These are phyloP conservation scores for Serilophus lunatus DNA, from an alignment of 2,113 vertebrate species.

Conservation along the genomic window DNA sequence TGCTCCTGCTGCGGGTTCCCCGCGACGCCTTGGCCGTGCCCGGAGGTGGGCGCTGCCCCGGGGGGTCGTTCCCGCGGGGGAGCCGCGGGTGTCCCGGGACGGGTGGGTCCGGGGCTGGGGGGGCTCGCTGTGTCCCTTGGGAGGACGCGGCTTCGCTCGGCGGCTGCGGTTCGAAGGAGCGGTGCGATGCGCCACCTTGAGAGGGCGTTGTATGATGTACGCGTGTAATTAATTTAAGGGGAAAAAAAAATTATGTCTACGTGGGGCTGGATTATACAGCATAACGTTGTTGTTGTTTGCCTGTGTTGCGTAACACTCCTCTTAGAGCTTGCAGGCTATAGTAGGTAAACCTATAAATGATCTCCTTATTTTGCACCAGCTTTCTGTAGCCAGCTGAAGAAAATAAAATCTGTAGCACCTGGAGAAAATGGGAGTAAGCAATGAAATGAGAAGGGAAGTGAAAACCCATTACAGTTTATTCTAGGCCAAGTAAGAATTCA, in stretches of 20 bases:
- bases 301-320: background rate
- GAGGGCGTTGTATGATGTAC: fast-evolving
- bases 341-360: fast-evolving
- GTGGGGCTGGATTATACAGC: fast-evolving
- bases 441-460: background rate
- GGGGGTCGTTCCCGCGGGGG: background rate
- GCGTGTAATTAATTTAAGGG: fast-evolving
- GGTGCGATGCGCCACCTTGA: fast-evolving
- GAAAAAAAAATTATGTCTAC: fast-evolving
- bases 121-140: fast-evolving
- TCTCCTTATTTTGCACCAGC: fast-evolving
- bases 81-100: background rate
- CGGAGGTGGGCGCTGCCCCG: background rate
- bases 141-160: fast-evolving
- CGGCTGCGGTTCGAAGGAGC: fast-evolving
- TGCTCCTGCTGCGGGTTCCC: background rate
- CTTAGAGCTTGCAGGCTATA: background rate
- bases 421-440: background rate
- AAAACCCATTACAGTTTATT: fast-evolving
- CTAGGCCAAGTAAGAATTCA: background rate
- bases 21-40: background rate
- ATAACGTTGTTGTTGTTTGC: fast-evolving
- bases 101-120: background rate
- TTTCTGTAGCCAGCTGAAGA: background rate
- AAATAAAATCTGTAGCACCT: fast-evolving